Base-by-base conservation (phyloP, 2,888 invertebrate genomes). In the Diloba caeruleocephala region DNA sequence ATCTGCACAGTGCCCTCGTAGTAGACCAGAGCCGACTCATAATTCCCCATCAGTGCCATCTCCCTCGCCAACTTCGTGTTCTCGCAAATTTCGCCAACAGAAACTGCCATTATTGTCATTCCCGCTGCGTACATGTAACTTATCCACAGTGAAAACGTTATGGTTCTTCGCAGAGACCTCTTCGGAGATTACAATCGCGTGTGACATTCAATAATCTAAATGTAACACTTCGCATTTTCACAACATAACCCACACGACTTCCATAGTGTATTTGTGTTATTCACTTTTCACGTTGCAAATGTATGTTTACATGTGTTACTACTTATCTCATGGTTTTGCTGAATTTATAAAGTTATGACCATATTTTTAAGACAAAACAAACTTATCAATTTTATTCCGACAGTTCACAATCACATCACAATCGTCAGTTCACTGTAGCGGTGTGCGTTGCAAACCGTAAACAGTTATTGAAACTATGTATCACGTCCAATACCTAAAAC, bases 21-120 rank as follows among this genome's bases (percentile, higher is more conserved):
- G 89, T 98, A 98, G 52, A 98, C 97, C 69, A 97, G 95, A 15
- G 99, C 97, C 62, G 97, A 97, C 82, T 99, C 99, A 85, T 99
- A 99, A 90, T 98, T 98, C 14, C 99, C 99, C 84, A 98, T 96
- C 79, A 99, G 94, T 59, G 98, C 98, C 96, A 97, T 97, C 94
- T 99, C 99, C 81, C 99, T 95, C 51, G 98, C 99, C 89, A 98
- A 92, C 91, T 98, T 98, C 55, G 98, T 97, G 94, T 98, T 98
- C 94, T 98, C 98, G 94, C 96, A 97, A 92, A 98, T 98, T 94
- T 98, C 98, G 89, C 96, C 96, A 88, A 97, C 96, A 84, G 96
- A 96, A 89, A 97, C 97, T 93, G 97, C 97, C 98, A 98, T 98
- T 90, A 95, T 95, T 94, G 95, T 95, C 95, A 95, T 95, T 95